phyloP scores from a whole-genome alignment of 2,888 invertebrate species.

The Drosophila pseudotalamancana region DNA sequence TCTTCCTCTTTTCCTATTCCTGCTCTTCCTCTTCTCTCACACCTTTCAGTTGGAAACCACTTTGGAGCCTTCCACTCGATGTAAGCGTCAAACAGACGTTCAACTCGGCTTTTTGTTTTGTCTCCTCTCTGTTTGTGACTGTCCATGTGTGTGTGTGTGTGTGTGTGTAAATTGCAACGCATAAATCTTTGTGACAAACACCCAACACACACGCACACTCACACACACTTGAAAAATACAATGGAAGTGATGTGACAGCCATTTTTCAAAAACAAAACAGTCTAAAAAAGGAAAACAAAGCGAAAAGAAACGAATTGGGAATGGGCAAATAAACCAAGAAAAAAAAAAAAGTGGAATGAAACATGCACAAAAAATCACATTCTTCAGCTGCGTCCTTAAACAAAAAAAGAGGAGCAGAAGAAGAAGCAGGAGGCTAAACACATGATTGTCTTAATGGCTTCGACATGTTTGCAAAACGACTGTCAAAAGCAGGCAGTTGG shows the following conservation, averaged over 20 bases:
- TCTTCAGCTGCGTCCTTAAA: neutral
- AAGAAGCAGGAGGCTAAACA: constrained; percentile 46
- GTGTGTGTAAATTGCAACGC: constrained; percentile 76
- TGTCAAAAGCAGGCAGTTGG: constrained; percentile 69
- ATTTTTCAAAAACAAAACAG: constrained; percentile 79
- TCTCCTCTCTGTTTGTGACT: constrained; percentile 5
- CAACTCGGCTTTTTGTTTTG: constrained; percentile 36
- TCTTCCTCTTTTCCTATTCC: neutral
- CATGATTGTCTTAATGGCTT: constrained; percentile 80
- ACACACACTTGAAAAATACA: constrained; percentile 65
- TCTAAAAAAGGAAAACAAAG: constrained; percentile 42
- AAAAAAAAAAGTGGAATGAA: constrained; percentile 24
- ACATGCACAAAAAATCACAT: constrained; percentile 35
- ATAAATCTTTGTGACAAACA: constrained; percentile 78
- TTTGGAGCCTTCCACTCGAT: constrained; percentile 69
- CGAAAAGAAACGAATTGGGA: constrained; percentile 24
- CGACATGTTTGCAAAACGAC: constrained; percentile 81
- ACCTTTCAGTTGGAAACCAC: constrained; percentile 33
- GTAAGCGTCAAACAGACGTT: constrained; percentile 71
- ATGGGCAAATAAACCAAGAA: constrained; percentile 19
- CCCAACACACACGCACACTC: constrained; percentile 39
- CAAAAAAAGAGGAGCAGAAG: constrained; percentile 2
- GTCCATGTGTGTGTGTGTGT: constrained; percentile 16
- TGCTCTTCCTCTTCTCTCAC: neutral
- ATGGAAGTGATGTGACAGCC: constrained; percentile 79